phyloP scores from a whole-genome alignment of 1,140 invertebrate genomes.

The Eueides isabella region DNA sequence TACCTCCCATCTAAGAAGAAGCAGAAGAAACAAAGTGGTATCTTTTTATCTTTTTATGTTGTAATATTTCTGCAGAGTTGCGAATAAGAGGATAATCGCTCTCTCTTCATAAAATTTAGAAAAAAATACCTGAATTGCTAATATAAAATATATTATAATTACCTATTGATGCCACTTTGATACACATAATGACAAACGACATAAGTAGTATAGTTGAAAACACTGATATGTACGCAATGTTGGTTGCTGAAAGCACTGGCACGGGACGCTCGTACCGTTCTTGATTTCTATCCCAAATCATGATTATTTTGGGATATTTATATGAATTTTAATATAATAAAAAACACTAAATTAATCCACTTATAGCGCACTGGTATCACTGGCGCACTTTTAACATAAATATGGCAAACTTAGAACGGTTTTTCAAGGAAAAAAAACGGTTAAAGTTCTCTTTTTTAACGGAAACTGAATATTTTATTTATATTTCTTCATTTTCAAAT shows the following conservation, averaged over 20 bases:
- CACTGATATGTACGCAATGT: conserved; percentile 52
- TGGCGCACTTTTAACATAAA: neutral
- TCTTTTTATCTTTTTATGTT: no score
- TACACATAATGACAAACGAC: conserved; percentile 67
- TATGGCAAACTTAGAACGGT: conserved; percentile 33
- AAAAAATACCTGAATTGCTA: neutral
- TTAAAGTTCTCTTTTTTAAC: conserved; percentile 6
- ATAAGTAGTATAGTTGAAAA: conserved; percentile 59
- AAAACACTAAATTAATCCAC: neutral
- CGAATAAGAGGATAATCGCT: no score
- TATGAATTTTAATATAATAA: conserved; percentile 6
- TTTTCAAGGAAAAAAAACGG: conserved; percentile 31
- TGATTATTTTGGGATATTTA: neutral
- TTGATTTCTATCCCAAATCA: neutral
- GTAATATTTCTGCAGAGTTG: no score
- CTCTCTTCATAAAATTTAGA: neutral
- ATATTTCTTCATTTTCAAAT: neutral
- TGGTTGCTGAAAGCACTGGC: conserved; percentile 20
- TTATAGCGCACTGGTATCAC: neutral
- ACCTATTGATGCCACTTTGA: conserved; percentile 59
- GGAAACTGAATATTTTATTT: neutral
- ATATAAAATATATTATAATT: conserved; percentile 31
- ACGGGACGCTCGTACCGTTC: neutral
- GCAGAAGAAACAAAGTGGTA: no score
- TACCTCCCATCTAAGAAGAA: no score